Evolutionary conservation across 2,797 vertebrate species (phyloP), one percentile per base, ranked within the genome.

Genomic region (Gymnodraco acuticeps): DNA sequence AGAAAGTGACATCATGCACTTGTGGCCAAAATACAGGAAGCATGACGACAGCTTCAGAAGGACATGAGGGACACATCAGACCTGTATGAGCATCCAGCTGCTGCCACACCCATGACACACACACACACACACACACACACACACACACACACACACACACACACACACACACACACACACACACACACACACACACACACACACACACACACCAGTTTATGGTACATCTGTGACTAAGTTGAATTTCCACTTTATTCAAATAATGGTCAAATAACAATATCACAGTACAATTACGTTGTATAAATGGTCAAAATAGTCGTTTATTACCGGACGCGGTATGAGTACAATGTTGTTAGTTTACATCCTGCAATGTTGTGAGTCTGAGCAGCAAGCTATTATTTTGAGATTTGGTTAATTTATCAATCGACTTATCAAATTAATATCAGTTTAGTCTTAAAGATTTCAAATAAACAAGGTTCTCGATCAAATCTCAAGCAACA

Each of bases 1-100:
- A 93, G 94, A 94, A 95, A 94, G 92, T 93, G 92, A 93, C 93
- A 94, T 93, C 91, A 92, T 90, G 72, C 60, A 75, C 82, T 33
- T 16, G 72, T 64, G 86, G 86, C 82, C 80, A 88, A 88, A 92
- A 89, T 90, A 92, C 90, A 93, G 90, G 90, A 94, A 93, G 86
- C 70, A 70, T 93, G 91, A 94, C 90, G 77, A 82, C 87, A 89
- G 66, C 71, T 72, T 80, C 74, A 80, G 75, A 84, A 77, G 88
- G 87, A 92, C 87, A 79, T 73, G 64, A 77, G 90, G 90, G 89
- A 93, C 74, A 75, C 85, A 80, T 86, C 81, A 79, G 71, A 31
- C 50, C 75, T 60, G 62, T 73, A 65, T 73, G 75, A 88, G 89
- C 82, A 70, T 72, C 70, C 91, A 92, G 88, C 88, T 87, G 89